Evolutionary conservation across 92 coral and sea anemone genomes (phyloP), one percentile per base, ranked within the genome.

Genomic region (Ricordea florida): DNA sequence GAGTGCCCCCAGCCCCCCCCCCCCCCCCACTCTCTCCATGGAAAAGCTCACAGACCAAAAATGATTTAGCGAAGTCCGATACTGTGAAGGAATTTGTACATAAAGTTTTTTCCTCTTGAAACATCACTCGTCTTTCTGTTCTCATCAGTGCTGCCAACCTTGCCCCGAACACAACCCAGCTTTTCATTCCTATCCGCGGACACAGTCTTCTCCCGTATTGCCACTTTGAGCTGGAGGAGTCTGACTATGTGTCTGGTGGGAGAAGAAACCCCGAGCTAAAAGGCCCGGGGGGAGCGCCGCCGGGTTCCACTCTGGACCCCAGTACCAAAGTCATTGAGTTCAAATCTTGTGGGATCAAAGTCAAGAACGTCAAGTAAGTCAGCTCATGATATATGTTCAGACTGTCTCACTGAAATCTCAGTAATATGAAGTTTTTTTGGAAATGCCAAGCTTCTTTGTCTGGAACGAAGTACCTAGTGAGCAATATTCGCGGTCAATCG

Each of bases 271-370:
- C 99, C 7, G 99, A 96, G 70, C 84, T 96, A 23, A 84, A 71
- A 35, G 99, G 99, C 26, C 96, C 99, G 4, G 87, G 93, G 32
- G 99, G 99, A 34, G 99, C 97, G 28, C 96, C 99, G 47, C 99
- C 99, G 2, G 99, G 99, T 0, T 91, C 99, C 14, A 96, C 92
- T 29, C 93, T 96, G n/a, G 94, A 86, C 64, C 99, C 93, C 27
- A 91, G 76, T 22, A 96, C 99, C 10, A 96, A 87, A 49, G 99
- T 96, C 46, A 76, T 96, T 32, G 99, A 96, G 84, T 96, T 96
- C 81, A 90, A 96, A 67, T 96, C 99, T 13, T 92, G 99, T 38
- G 99, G 98, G 13, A 85, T 96, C 41, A 91, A 91, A 55, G 96
- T 96, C 73, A 96, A 92, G 74, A 90, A 91, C 56, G 50, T 81